phyloP scores from a whole-genome alignment of 53 echinoderm and acorn worm species.

The Patiria pectinifera region DNA sequence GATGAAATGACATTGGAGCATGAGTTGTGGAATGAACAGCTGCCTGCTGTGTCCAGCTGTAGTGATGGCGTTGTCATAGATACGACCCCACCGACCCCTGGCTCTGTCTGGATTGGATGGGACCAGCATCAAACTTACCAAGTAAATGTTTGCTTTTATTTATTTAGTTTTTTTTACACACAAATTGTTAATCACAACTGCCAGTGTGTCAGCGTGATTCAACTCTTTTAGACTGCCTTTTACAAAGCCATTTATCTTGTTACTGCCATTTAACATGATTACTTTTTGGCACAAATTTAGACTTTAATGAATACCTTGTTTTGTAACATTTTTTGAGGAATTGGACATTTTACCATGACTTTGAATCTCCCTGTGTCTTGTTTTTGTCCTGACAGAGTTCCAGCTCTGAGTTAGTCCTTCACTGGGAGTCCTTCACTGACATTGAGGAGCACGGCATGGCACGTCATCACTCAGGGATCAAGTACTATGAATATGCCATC shows the following conservation, averaged over 20 bases:
- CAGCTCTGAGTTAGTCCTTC: conserved; percentile 30
- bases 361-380: background rate
- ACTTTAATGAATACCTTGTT: too few species aligned
- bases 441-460: conserved; percentile 65
- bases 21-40: conserved; percentile 40
- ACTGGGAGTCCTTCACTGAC: conserved; percentile 67
- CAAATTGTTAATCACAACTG: too few species aligned
- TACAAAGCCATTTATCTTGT: too few species aligned
- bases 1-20: conserved; percentile 39
- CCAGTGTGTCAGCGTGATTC: too few species aligned
- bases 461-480: conserved; percentile 61
- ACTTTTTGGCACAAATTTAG: too few species aligned
- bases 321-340: too few species aligned
- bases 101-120: conserved; percentile 66
- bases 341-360: background rate
- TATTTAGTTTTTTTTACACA: too few species aligned
- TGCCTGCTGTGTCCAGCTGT: conserved; percentile 66
- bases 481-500: conserved; percentile 65
- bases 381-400: conserved; percentile 28
- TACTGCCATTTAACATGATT: too few species aligned
- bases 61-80: conserved; percentile 62
- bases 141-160: conserved; percentile 6
- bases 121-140: conserved; percentile 39
- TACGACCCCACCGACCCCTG: conserved; percentile 60
- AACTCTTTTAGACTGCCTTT: too few species aligned